phyloP scores from a whole-genome alignment of 1,140 invertebrate genomes.

The Epicauta chinensis region DNA sequence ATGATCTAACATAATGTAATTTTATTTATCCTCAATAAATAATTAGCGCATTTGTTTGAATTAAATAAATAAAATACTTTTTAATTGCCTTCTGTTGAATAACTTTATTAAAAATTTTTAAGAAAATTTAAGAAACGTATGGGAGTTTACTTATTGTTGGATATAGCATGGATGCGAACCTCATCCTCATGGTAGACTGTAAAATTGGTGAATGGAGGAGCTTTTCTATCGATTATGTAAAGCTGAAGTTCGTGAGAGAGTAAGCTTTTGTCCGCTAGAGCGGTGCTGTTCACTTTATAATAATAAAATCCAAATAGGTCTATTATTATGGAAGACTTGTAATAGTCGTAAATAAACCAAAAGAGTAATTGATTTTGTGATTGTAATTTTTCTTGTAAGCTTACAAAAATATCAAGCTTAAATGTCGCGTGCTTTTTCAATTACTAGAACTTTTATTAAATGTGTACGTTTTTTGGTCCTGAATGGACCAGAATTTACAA shows the following conservation, averaged over 20 bases:
- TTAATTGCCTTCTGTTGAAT: no score
- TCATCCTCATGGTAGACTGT: background rate
- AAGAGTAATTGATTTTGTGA: constrained; percentile 30
- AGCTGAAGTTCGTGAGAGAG: constrained; percentile 4
- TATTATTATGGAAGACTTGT: constrained; percentile 26
- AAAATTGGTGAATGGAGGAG: constrained; percentile 6
- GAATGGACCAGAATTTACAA: constrained; percentile 13
- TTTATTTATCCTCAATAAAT: no score
- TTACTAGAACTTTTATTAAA: constrained; percentile 17
- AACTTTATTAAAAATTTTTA: no score
- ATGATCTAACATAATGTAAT: no score
- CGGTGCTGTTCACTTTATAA: constrained; percentile 10
- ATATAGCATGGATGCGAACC: constrained; percentile 14
- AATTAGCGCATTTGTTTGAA: no score
- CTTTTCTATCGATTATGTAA: constrained; percentile 25
- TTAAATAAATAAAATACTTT: no score
- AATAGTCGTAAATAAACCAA: constrained; percentile 25
- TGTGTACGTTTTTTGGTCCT: constrained; percentile 1
- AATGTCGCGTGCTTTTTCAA: constrained; percentile 19
- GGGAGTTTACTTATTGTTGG: no score
- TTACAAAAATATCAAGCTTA: constrained; percentile 19
- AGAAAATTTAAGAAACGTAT: no score
- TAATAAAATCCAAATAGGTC: no score
- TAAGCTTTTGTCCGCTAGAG: constrained; percentile 21
- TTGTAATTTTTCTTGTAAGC: constrained; percentile 22